Evolutionary conservation across 2,888 invertebrate species (phyloP), one percentile per base, ranked within the genome.

Genomic region (Eristalis arbustorum): DNA sequence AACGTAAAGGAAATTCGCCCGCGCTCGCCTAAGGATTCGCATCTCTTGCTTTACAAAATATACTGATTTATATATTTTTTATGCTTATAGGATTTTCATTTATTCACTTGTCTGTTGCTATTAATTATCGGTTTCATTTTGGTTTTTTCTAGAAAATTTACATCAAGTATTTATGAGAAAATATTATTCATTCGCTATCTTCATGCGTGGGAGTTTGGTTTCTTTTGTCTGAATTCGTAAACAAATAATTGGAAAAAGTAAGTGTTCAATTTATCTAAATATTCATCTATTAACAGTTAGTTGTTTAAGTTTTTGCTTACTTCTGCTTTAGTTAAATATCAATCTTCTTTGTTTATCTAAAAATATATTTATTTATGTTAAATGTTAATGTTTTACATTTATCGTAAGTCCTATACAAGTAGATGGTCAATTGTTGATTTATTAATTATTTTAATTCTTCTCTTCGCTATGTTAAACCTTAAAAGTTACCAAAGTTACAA

Each of bases 391-490:
- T 59, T 85, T 56, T 77, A 78, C 69, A 85, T 66, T 73, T 61
- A 49, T 18, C 49, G 49, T 49, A 40, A 74, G 62, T 83, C 78
- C 82, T 87, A 79, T 83, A 87, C 82, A 87, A 87, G 82, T 82
- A 87, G 85, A 87, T 83, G 83, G 87, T 87, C 87, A 87, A 87
- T 78, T 78, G 78, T 83, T 87, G 83, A 72, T 83, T 80, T 71
- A 66, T 31, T 81, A 63, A 34, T 61, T 40, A 57, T 66, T 11
- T 11, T 11, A 56, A 56, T 56, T 56, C 4, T 14, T 40, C 14
- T 40, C 3, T n/a, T 42, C n/a, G 6, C n/a, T n/a, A 49, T 49
- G 56, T 77, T 84, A 61, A 72, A 73, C 49, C 66, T 79, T 73
- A 73, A 71, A 8, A 49, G 25, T 78, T 78, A 82, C 77, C 82